Evolutionary conservation across 2,888 invertebrate species (phyloP).

Genomic region (Pseudeuparius sepicola): DNA sequence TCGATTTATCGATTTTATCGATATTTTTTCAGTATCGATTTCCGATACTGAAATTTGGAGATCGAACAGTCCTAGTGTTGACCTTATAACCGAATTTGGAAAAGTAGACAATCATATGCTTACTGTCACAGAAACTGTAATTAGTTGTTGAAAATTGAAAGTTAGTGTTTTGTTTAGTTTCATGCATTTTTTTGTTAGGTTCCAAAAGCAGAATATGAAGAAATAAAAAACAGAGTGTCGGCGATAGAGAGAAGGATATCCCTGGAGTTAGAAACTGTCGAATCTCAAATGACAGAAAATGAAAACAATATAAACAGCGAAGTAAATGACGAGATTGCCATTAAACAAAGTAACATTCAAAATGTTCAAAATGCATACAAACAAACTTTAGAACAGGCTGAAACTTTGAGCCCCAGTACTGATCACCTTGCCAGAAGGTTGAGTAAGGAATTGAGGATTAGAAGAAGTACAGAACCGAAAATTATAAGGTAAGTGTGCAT

Average conservation of each 20-base stretch:
- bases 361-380: conserved; percentile 64
- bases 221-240: conserved; percentile 63
- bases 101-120: no score
- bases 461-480: conserved; percentile 57
- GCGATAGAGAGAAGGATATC: conserved; percentile 45
- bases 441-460: conserved; percentile 63
- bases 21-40: no score
- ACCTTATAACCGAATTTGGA: no score
- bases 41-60: no score
- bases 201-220: conserved; percentile 66
- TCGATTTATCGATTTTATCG: no score
- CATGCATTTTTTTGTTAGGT: no score
- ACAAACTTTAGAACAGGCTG: conserved; percentile 60
- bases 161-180: no score
- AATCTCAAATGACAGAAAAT: conserved; percentile 22
- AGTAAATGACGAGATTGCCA: not conserved
- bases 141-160: no score
- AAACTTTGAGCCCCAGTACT: conserved; percentile 52
- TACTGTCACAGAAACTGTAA: no score
- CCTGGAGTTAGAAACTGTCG: conserved; percentile 29
- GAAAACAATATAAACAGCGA: conserved; percentile 36
- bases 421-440: conserved; percentile 62
- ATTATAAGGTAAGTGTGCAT: conserved; percentile 40
- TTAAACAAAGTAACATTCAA: conserved; percentile 34
- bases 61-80: no score